Percentiles rank a stretch among this genome's conserved stretches.
phyloP scores from a whole-genome alignment of 2,888 invertebrate species.

The Germaria angustata region DNA sequence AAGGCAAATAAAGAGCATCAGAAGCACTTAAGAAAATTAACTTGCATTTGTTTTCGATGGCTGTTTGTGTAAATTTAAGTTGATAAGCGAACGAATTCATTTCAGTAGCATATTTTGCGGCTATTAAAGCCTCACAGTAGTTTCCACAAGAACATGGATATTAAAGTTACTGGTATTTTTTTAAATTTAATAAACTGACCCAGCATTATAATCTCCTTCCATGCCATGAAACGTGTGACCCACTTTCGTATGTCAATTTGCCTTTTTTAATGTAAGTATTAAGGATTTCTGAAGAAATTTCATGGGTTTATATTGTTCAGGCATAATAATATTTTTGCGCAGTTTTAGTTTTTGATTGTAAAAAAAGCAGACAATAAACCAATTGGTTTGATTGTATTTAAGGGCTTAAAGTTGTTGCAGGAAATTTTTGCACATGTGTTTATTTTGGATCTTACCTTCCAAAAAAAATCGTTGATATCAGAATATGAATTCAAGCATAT shows the following conservation, averaged over 20 bases:
- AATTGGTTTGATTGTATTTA: no score
- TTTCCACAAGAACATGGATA: neutral
- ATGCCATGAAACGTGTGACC: constrained; percentile 7
- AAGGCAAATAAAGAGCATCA: no score
- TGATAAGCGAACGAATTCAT: neutral
- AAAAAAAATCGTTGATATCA: no score
- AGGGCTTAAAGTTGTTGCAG: no score
- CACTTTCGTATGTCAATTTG: neutral
- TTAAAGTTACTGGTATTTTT: neutral
- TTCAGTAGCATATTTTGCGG: neutral
- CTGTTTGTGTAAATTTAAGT: neutral
- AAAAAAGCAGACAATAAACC: no score
- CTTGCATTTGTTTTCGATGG: neutral
- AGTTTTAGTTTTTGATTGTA: no score
- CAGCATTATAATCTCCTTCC: neutral
- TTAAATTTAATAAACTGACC: neutral
- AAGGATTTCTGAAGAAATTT: neutral
- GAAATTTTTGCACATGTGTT: no score
- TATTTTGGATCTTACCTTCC: no score
- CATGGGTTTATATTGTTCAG: neutral
- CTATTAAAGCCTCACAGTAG: neutral
- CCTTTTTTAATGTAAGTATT: neutral
- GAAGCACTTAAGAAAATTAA: constrained; percentile 34
- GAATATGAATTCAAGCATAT: no score
- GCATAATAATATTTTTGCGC: neutral